A percentile compares a stretch with the other conserved stretches of the same genome.
These are phyloP conservation scores for Cephonodes hylas DNA, from an alignment of 2,888 invertebrate species.

Conservation along the genomic window DNA sequence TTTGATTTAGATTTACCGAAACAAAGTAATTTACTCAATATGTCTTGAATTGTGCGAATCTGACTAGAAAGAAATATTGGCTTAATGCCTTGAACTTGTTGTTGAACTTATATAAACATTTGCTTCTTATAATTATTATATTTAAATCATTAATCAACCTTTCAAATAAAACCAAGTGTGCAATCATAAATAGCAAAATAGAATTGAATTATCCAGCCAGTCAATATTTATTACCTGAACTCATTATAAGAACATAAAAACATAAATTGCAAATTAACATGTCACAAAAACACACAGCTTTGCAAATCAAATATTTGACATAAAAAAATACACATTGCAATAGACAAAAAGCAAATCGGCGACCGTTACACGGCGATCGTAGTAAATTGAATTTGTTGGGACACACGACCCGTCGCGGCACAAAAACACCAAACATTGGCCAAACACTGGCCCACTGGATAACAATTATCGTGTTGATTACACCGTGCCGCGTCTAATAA, in stretches of 20 bases:
- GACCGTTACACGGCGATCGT: constrained; percentile 54
- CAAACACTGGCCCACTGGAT: constrained; percentile 60
- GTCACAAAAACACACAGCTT: not conserved
- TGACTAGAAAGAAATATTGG: no score
- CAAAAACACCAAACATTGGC: constrained; percentile 47
- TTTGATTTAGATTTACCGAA: not conserved
- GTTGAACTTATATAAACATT: no score
- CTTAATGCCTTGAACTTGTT: no score
- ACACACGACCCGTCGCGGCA: constrained; percentile 26
- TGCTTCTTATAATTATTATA: no score
- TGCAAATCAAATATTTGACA: not conserved
- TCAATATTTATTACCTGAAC: not conserved
- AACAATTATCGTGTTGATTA: constrained; percentile 78
- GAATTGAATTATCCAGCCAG: no score
- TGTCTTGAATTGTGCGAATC: no score
- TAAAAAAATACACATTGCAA: not conserved
- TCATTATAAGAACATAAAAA: not conserved
- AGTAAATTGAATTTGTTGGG: constrained; percentile 67
- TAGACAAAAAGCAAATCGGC: constrained; percentile 32
- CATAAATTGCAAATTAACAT: no score
- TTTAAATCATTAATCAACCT: no score
- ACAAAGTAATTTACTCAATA: no score
- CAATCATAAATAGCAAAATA: no score
- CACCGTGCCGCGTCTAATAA: constrained; percentile 72
- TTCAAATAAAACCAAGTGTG: no score